phyloP scores from a whole-genome alignment of 2,113 vertebrate species.

The Boleophthalmus pectinirostris region DNA sequence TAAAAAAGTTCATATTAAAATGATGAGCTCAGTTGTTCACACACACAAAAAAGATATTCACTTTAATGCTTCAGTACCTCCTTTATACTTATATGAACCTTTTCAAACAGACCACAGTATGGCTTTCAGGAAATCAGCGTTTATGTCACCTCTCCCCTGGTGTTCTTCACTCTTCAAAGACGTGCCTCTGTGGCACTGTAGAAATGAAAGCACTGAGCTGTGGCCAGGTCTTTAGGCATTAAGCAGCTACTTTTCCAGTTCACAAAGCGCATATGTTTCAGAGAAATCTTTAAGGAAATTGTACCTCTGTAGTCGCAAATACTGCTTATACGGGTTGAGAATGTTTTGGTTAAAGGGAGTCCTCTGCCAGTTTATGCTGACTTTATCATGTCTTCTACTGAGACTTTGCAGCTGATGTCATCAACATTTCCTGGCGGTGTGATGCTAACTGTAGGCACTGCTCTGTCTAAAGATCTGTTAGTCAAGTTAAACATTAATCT shows the following conservation, averaged over 20 bases:
- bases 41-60: background rate
- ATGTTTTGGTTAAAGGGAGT: background rate
- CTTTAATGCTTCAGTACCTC: background rate
- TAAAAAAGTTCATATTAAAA: too few relatives aligned
- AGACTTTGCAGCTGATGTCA: too few relatives aligned
- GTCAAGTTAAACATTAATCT: too few relatives aligned
- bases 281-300: background rate
- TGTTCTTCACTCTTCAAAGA: slow-evolving; percentile 1
- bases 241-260: background rate
- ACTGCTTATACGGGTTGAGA: background rate
- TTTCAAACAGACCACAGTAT: background rate
- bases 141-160: slow-evolving; percentile 1
- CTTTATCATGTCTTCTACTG: too few relatives aligned
- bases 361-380: background rate
- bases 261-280: background rate
- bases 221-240: background rate
- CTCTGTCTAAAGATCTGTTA: too few relatives aligned
- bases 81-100: background rate
- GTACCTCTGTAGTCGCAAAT: background rate
- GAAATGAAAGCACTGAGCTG: slow-evolving; percentile 15
- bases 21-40: too few relatives aligned
- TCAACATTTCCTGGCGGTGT: too few relatives aligned
- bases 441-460: too few relatives aligned
- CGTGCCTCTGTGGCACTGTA: background rate
- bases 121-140: background rate